These are phyloP conservation scores for Anguilla pacifica DNA, from an alignment of 2,797 vertebrate genomes.

Conservation along the genomic window DNA sequence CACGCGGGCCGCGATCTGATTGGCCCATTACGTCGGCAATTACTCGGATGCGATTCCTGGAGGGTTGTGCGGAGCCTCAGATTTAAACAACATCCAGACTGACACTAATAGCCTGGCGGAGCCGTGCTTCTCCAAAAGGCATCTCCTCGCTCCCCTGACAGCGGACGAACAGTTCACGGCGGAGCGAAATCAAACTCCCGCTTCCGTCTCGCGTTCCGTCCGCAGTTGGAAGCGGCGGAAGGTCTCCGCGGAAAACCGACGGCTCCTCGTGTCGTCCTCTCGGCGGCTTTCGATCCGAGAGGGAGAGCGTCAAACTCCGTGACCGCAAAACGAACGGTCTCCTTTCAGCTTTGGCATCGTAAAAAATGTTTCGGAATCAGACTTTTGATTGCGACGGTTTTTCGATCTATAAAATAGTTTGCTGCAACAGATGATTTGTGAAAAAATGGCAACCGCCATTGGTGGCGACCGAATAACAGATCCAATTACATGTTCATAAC, in stretches of 20 bases:
- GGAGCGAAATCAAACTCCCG: constrained; percentile 22
- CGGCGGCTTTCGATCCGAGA: neutral
- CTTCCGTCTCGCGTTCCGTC: constrained; percentile 48
- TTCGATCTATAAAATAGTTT: neutral
- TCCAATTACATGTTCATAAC: neutral
- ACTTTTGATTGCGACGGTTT: neutral
- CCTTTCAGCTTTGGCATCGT: neutral
- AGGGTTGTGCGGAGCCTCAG: constrained; percentile 39
- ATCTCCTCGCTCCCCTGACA: constrained; percentile 36
- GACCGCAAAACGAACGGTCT: neutral
- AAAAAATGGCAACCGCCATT: too few species aligned
- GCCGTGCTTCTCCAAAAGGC: constrained; percentile 41
- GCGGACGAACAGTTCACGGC: constrained; percentile 34
- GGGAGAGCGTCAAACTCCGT: neutral
- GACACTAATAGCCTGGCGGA: constrained; percentile 45
- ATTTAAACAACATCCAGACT: constrained; percentile 44
- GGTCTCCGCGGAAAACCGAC: constrained; percentile 17
- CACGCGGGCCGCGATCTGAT: constrained; percentile 14
- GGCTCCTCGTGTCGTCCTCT: neutral
- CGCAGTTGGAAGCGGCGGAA: constrained; percentile 4
- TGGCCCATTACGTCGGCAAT: constrained; percentile 4
- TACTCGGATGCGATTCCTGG: constrained; percentile 11
- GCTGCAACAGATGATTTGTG: neutral
- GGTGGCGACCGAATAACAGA: too few species aligned
- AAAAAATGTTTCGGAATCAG: neutral